phyloP scores from a whole-genome alignment of 2,797 vertebrate species.

The Rhadinocentrus ornatus region DNA sequence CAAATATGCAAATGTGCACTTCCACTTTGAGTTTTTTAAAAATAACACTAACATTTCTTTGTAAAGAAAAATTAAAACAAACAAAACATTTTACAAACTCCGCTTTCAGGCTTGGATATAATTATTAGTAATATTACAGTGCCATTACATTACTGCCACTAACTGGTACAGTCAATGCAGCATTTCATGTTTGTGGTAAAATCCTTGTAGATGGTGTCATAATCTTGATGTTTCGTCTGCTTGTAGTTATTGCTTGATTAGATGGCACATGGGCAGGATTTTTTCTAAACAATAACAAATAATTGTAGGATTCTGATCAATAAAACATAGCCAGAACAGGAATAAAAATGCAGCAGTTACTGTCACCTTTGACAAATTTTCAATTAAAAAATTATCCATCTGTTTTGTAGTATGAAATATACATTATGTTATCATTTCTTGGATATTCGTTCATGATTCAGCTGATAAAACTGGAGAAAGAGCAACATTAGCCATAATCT shows the following conservation, averaged over 20 bases:
- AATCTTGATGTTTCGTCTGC: conserved; percentile 52
- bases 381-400: conserved; percentile 66
- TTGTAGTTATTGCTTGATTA: conserved; percentile 85
- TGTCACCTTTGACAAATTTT: conserved; percentile 79
- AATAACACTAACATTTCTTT: conserved; percentile 53
- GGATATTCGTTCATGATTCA: conserved; percentile 71
- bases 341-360: conserved; percentile 71
- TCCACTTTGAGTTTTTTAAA: conserved; percentile 20
- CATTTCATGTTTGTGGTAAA: conserved; percentile 69
- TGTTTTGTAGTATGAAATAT: conserved; percentile 53
- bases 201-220: conserved; percentile 52
- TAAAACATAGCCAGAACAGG: conserved; percentile 51
- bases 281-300: conserved; percentile 63
- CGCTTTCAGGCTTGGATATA: conserved; percentile 62
- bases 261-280: conserved; percentile 81
- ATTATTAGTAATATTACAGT: conserved; percentile 61
- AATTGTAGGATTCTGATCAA: conserved; percentile 53
- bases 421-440: conserved; percentile 58
- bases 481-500: conserved; percentile 60
- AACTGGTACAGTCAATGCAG: conserved; percentile 74
- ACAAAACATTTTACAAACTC: conserved; percentile 69
- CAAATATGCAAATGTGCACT: conserved; percentile 71
- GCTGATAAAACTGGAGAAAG: conserved; percentile 55
- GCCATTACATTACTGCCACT: conserved; percentile 60
- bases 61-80: conserved; percentile 66